Evolutionary conservation across 2,888 invertebrate genomes (phyloP), one percentile per base, ranked within the genome.

Genomic region (Lasioglossum leucozonium): DNA sequence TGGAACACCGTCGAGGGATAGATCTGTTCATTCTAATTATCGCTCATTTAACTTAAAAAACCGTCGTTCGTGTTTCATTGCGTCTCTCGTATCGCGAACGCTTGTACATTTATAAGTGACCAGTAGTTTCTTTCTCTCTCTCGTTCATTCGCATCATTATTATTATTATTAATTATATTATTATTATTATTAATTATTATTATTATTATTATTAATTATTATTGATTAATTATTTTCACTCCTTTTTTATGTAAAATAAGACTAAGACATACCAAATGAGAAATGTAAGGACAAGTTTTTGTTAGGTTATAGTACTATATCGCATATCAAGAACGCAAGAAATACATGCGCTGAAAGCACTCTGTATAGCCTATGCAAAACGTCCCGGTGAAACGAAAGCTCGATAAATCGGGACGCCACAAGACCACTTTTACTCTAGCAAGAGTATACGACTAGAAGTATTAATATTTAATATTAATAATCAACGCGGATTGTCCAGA

Each of bases 381-480:
- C 92, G 93, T 92, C 92, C 91, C 92, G 90, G 88, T 86, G 81
- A 88, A 62, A 82, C n/a, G 69, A n/a, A 40, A n/a, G 40, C 65
- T 77, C 67, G 51, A 67, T 67, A 4, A 87, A 87, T 90, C 91
- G 92, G 92, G 91, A 91, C 91, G 93, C 73, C 93, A 93, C 92
- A 92, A 94, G 94, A 94, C 93, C 94, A 94, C 92, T 94, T 93
- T 93, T 94, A 95, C 94, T 95, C 94, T 94, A 93, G 91, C 92
- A 92, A 93, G 94, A 93, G 94, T 95, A 95, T 94, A 95, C 95
- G 94, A 95, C 93, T 95, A 95, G 94, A 94, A 95, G 94, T 95
- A 95, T 94, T 95, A 94, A 93, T 92, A 93, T 93, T 91, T 93
- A 93, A 93, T 88, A 88, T 93, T 92, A 93, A 93, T 94, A 91